These are phyloP conservation scores for Periophthalmus magnuspinnatus DNA, from an alignment of 2,797 vertebrate genomes.

Conservation along the genomic window DNA sequence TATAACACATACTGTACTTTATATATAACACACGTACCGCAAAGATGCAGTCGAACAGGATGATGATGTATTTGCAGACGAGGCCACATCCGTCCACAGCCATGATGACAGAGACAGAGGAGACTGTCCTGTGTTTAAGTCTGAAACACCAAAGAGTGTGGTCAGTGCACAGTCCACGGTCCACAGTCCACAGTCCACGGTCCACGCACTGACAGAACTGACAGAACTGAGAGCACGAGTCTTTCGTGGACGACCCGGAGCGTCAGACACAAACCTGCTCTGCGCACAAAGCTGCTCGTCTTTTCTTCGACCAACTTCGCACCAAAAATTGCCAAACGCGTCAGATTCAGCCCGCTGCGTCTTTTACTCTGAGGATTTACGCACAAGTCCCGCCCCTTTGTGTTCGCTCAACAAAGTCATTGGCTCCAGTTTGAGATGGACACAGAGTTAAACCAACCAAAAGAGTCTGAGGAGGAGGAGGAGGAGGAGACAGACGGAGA, in stretches of 20 bases:
- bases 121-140: too few species aligned
- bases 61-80: constrained; percentile 65
- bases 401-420: neutral
- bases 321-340: too few species aligned
- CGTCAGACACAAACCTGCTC: constrained; percentile 15
- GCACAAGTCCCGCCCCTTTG: constrained; percentile 9
- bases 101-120: too few species aligned
- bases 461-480: too few species aligned
- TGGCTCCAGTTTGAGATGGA: constrained; percentile 25
- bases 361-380: accelerated
- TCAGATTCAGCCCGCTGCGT: too few species aligned
- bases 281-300: accelerated
- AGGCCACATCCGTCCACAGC: constrained; percentile 66
- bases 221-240: neutral
- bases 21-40: constrained; percentile 55
- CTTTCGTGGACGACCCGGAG: too few species aligned
- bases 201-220: too few species aligned
- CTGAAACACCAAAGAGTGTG: too few species aligned
- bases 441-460: accelerated
- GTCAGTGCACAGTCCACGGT: too few species aligned
- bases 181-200: too few species aligned
- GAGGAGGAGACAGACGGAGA: too few species aligned
- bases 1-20: neutral
- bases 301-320: too few species aligned
- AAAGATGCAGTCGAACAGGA: constrained; percentile 70